Evolutionary conservation across 2,797 vertebrate species (phyloP).

Genomic region (Iguana delicatissima): DNA sequence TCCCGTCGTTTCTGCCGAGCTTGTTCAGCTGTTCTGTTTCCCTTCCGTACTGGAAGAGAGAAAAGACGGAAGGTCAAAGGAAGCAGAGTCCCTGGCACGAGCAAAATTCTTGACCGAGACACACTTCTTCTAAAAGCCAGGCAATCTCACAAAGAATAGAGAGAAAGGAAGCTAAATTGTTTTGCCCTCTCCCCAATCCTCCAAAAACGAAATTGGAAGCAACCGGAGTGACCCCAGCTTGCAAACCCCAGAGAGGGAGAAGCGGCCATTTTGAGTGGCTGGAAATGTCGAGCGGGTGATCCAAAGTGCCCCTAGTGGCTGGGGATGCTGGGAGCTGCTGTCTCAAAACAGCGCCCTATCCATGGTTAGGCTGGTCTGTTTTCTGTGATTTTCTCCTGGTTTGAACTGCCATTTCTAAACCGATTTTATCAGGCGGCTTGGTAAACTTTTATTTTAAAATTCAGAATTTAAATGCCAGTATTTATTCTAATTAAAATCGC

Average conservation of each 20-base stretch:
- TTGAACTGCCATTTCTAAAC: too few relatives aligned
- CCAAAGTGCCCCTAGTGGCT: too few relatives aligned
- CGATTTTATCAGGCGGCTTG: too few relatives aligned
- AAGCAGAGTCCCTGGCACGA: not conserved
- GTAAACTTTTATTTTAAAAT: too few relatives aligned
- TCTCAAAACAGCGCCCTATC: too few relatives aligned
- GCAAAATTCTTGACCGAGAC: not conserved
- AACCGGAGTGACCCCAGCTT: not conserved
- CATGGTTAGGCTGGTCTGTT: too few relatives aligned
- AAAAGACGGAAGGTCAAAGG: constrained; percentile 30
- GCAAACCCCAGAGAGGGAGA: not conserved
- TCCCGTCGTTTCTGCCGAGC: constrained; percentile 92
- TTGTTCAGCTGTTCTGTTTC: constrained; percentile 98
- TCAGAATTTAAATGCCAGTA: too few relatives aligned
- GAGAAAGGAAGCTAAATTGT: not conserved
- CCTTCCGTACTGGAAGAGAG: constrained; percentile 88
- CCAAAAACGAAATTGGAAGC: not conserved
- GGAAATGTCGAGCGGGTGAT: too few relatives aligned
- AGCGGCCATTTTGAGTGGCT: not conserved
- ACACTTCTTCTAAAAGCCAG: not conserved
- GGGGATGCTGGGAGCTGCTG: too few relatives aligned
- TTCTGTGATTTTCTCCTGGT: too few relatives aligned
- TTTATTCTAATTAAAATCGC: too few relatives aligned
- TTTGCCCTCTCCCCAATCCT: not conserved
- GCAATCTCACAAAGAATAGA: too few relatives aligned